A percentile compares a stretch with the other conserved stretches of the same genome.
phyloP scores from a whole-genome alignment of 1,140 invertebrate species.

The Eurytemora carolleeae region DNA sequence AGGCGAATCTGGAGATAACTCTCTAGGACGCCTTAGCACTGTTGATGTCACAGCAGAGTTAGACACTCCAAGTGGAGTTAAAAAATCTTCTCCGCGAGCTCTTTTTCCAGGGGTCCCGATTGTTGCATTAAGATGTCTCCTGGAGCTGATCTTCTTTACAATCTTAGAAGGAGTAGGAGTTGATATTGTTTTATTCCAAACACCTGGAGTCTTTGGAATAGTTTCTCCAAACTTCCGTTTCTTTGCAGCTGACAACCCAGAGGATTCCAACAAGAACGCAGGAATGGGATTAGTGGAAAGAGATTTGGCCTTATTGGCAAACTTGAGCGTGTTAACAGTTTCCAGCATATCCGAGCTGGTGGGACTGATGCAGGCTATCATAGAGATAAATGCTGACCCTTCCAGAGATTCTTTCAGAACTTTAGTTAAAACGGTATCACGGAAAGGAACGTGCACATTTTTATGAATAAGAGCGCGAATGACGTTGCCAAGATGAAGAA shows the following conservation, averaged over 20 bases:
- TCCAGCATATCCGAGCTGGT: slow-evolving; percentile 1
- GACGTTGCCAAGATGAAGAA: slow-evolving; percentile 74
- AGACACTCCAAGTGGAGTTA: no score
- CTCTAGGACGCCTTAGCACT: no score
- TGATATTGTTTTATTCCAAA: not conserved
- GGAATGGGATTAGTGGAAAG: not conserved
- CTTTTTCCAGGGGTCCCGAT: no score
- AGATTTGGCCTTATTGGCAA: slow-evolving; percentile 4
- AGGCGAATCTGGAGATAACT: no score
- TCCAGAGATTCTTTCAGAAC: slow-evolving; percentile 38
- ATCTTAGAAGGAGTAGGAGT: not conserved
- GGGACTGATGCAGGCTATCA: slow-evolving; percentile 13
- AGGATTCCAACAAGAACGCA: not conserved
- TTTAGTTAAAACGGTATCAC: slow-evolving; percentile 74
- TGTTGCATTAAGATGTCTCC: no score
- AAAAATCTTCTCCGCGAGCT: no score
- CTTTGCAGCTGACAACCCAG: not conserved
- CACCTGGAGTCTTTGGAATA: not conserved
- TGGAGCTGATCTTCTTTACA: no score
- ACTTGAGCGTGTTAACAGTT: slow-evolving; percentile 6
- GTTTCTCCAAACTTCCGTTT: not conserved
- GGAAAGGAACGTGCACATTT: slow-evolving; percentile 49
- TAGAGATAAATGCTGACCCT: not conserved
- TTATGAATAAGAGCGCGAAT: slow-evolving; percentile 64
- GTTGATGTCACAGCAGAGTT: no score